Percentiles rank a stretch among this genome's conserved stretches.
Conservation (phyloP, 53 echinoderm and acorn worm species). For the Arbacia lixula region DNA sequence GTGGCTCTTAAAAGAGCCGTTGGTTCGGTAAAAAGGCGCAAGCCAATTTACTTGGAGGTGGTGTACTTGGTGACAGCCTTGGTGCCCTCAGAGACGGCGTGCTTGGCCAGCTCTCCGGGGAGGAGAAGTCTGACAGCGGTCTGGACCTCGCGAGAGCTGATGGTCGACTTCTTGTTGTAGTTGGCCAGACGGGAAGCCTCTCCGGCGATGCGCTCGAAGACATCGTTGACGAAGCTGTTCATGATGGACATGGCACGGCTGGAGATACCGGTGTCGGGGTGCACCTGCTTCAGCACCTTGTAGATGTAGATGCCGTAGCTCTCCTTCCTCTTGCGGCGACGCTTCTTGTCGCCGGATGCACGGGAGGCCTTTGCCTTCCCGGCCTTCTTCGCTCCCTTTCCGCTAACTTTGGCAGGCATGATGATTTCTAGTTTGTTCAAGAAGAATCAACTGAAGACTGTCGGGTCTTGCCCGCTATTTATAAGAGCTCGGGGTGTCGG, state of each 20-base stretch:
- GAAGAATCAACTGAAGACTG: too few species aligned
- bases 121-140: slow-evolving; percentile 82
- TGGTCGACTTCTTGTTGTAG: slow-evolving; percentile 91
- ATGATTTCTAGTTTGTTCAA: not conserved
- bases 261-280: slow-evolving; percentile 92
- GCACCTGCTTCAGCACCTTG: slow-evolving; percentile 92
- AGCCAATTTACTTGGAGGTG: slow-evolving; percentile 76
- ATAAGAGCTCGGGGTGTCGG: too few species aligned
- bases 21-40: not conserved
- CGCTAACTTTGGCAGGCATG: slow-evolving; percentile 78
- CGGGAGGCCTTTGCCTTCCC: slow-evolving; percentile 74
- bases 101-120: slow-evolving; percentile 89
- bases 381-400: slow-evolving; percentile 84
- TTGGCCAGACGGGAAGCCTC: slow-evolving; percentile 76
- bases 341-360: slow-evolving; percentile 49
- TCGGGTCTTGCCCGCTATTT: too few species aligned
- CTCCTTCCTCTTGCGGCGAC: slow-evolving; percentile 70
- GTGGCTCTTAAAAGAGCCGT: slow-evolving; percentile 61
- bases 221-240: slow-evolving; percentile 94
- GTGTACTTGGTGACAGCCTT: slow-evolving; percentile 92
- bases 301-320: slow-evolving; percentile 92
- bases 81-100: slow-evolving; percentile 84
- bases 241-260: slow-evolving; percentile 86
- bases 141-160: slow-evolving; percentile 83
- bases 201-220: slow-evolving; percentile 82